phyloP scores from a whole-genome alignment of 2,888 invertebrate genomes.

The Lasioglossum lativentre region DNA sequence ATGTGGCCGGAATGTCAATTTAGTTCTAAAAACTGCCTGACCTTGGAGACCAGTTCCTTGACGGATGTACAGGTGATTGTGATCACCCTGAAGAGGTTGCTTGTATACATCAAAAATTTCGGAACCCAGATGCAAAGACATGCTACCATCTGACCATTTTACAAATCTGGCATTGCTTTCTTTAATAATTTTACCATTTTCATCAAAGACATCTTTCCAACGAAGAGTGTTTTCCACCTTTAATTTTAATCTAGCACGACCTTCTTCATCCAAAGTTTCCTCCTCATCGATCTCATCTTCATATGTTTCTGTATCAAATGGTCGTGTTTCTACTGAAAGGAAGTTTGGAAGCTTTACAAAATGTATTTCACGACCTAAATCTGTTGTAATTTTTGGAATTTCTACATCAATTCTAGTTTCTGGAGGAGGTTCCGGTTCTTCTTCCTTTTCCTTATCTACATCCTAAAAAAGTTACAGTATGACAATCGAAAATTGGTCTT shows the following conservation, averaged over 20 bases:
- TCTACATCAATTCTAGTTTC: constrained; percentile 98
- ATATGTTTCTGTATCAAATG: constrained; percentile 97
- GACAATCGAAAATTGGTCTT: constrained; percentile 19
- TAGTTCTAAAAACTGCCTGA: constrained; percentile 98
- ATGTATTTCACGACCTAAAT: constrained; percentile 96
- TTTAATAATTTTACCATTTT: constrained; percentile 92
- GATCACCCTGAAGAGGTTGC: constrained; percentile 96
- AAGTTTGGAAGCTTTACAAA: constrained; percentile 99
- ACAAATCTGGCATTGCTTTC: constrained; percentile 98
- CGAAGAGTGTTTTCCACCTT: constrained; percentile 99
- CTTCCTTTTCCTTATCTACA: constrained; percentile 89
- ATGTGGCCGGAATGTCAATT: constrained; percentile 98
- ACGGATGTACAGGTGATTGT: constrained; percentile 98
- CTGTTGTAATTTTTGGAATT: constrained; percentile 97
- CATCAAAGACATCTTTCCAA: constrained; percentile 94
- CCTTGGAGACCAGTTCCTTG: constrained; percentile 99
- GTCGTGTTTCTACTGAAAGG: constrained; percentile 98
- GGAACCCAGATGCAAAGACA: constrained; percentile 97
- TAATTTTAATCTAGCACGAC: constrained; percentile 94
- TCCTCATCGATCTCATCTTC: constrained; percentile 99
- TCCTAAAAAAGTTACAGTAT: constrained; percentile 74
- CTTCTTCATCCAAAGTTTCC: constrained; percentile 98
- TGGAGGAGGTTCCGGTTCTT: constrained; percentile 92
- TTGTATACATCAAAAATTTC: constrained; percentile 99
- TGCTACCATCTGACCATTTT: constrained; percentile 98